A percentile compares a stretch with the other conserved stretches of the same genome.
These are phyloP conservation scores for Zophobas atratus DNA, from an alignment of 1,140 invertebrate genomes.

Conservation along the genomic window DNA sequence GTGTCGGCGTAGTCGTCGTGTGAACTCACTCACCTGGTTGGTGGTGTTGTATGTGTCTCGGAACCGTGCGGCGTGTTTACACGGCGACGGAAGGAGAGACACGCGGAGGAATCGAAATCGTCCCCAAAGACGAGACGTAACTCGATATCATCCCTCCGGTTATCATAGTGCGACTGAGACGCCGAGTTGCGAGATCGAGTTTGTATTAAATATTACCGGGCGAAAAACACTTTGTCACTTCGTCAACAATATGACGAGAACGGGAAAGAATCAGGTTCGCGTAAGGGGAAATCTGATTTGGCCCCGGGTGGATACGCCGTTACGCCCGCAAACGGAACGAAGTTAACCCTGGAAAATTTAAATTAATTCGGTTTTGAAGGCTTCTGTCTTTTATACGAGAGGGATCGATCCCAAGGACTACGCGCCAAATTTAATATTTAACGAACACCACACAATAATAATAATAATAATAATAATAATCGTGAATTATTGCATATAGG, in stretches of 20 bases:
- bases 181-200: constrained; percentile 15
- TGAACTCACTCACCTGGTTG: constrained; percentile 25
- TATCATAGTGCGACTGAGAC: constrained; percentile 1
- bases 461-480: too few species aligned
- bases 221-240: constrained; percentile 41
- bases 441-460: too few species aligned
- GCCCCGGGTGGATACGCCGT: constrained; percentile 1
- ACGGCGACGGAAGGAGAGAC: constrained; percentile 15
- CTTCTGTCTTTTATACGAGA: too few species aligned
- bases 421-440: too few species aligned
- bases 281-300: constrained; percentile 23
- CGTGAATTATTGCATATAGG: too few species aligned
- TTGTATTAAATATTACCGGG: constrained; percentile 33
- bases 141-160: constrained; percentile 34
- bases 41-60: background rate
- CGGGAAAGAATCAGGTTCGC: constrained; percentile 29
- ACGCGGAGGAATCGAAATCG: constrained; percentile 16
- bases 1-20: background rate
- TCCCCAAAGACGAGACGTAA: constrained; percentile 34
- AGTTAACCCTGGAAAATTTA: constrained; percentile 22
- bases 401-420: too few species aligned
- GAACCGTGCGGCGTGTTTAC: constrained; percentile 25
- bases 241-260: constrained; percentile 30
- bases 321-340: constrained; percentile 20
- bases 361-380: constrained; percentile 15